Evolutionary conservation across 2,113 vertebrate genomes (phyloP).

Genomic region (Nycticebus coucang): DNA sequence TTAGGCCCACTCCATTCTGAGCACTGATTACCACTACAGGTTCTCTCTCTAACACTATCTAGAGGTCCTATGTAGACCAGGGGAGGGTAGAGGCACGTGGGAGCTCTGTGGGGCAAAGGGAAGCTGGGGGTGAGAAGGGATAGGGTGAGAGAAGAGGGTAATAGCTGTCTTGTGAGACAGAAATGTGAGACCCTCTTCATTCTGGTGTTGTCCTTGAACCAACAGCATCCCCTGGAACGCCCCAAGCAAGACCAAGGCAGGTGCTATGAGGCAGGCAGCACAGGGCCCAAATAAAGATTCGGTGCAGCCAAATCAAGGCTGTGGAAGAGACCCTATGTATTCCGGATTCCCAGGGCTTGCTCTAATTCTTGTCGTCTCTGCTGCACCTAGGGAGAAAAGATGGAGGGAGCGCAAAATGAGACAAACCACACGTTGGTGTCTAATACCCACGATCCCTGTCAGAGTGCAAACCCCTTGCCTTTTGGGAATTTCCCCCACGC

Average conservation of each 20-base stretch:
- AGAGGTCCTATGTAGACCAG: slow-evolving; percentile 72
- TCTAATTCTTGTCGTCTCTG: slow-evolving; percentile 98
- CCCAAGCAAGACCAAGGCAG: slow-evolving; percentile 75
- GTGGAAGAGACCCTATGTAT: slow-evolving; percentile 88
- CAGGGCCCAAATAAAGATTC: slow-evolving; percentile 70
- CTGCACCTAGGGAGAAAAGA: slow-evolving; percentile 91
- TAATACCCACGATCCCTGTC: not conserved
- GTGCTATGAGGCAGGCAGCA: slow-evolving; percentile 72
- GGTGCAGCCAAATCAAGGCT: slow-evolving; percentile 75
- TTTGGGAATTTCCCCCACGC: not conserved
- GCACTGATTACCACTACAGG: slow-evolving; percentile 72
- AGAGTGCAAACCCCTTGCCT: not conserved
- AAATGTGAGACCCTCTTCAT: slow-evolving; percentile 79
- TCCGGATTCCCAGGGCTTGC: slow-evolving; percentile 98
- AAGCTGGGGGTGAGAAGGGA: slow-evolving; percentile 31
- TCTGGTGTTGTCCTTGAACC: slow-evolving; percentile 78
- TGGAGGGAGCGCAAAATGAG: not conserved
- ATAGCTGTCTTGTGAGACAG: slow-evolving; percentile 76
- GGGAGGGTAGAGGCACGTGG: slow-evolving; percentile 77
- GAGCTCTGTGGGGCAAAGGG: slow-evolving; percentile 57
- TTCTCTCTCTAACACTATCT: slow-evolving; percentile 78
- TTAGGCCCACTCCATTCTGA: slow-evolving; percentile 62
- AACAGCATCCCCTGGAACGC: slow-evolving; percentile 72
- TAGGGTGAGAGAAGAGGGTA: slow-evolving; percentile 65
- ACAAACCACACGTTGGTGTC: not conserved